Evolutionary conservation across 2,113 vertebrate species (phyloP).

Genomic region (Cephalopholis sonnerati): DNA sequence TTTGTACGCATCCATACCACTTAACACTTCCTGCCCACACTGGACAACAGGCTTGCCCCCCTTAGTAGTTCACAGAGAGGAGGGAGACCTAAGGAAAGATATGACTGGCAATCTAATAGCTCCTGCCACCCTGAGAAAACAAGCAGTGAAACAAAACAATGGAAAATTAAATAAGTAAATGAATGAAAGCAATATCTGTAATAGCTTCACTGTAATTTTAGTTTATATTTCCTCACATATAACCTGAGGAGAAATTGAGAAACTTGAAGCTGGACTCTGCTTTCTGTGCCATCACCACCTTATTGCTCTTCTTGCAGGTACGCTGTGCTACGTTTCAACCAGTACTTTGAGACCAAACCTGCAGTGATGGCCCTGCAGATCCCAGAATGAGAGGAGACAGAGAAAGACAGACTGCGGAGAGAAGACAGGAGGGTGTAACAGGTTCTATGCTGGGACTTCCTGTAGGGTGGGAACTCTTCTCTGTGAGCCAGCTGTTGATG

Average conservation of each 20-base stretch:
- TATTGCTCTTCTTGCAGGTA: conserved; percentile 85
- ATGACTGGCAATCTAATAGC: background rate
- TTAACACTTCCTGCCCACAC: conserved; percentile 6
- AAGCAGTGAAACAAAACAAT: background rate
- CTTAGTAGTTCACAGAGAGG: background rate
- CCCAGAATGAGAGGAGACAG: conserved; percentile 84
- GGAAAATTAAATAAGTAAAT: too few species aligned
- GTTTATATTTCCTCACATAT: background rate
- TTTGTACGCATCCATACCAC: background rate
- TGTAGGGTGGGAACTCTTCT: conserved; percentile 25
- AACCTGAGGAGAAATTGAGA: background rate
- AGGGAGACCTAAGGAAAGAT: background rate
- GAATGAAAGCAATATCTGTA: too few species aligned
- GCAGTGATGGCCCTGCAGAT: conserved; percentile 89
- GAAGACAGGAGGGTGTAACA: background rate
- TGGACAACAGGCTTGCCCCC: background rate
- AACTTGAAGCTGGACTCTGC: background rate
- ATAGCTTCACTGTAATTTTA: background rate
- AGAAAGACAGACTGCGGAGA: conserved; percentile 61
- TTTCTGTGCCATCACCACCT: background rate
- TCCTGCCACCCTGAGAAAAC: background rate
- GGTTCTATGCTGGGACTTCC: conserved; percentile 1
- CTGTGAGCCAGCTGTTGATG: conserved; percentile 20
- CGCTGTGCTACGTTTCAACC: conserved; percentile 93
- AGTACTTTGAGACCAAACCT: conserved; percentile 97